Evolutionary conservation across 92 coral and sea anemone species (phyloP), one percentile per base, ranked within the genome.

Genomic region (Palythoa grandis): DNA sequence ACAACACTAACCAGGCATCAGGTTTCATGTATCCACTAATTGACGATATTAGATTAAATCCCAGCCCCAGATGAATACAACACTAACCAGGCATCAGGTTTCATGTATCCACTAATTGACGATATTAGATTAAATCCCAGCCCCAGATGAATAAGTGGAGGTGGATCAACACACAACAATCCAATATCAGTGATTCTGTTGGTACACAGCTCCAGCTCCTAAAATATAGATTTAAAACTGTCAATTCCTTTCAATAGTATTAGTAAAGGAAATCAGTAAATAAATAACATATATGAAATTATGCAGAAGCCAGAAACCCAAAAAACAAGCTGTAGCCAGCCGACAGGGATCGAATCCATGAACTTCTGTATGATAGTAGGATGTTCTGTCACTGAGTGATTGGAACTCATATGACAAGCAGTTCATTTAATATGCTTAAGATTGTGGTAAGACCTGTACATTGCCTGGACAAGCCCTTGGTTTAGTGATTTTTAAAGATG

Each of bases 131-230:
- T 97, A 77, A 91, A 92, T 43, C 98, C 95, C 35, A 97, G 92
- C 13, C 99, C 99, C 70, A 97, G 93, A 74, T 97, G 99, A 16
- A 95, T 90, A 6, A 97, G 92, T 8, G 99, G 95, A n/a, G 97
- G 95, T 15, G 96, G 97, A 56, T 91, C 88, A 35, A 89, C 72
- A 20, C 97, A 94, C 58, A 97, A 74, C 40, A 90, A 85, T 53
- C 92, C 89, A 67, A 97, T 94, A 76, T 95, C 94, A 67, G 89
- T 84, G 67, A 97, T 92, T 82, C 91, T 88, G 87, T 97, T 97
- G 20, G 98, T 98, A 23, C 98, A 92, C 47, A 97, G 91, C 80
- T 97, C 99, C 85, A 97, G 87, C 71, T 95, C 99, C 99, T 97
- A 74, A 57, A 52, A 60, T n/a, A 76, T 29, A 54, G 23, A 54